Conservation (phyloP, 2,888 invertebrate species). For the Rhagonycha fulva region DNA sequence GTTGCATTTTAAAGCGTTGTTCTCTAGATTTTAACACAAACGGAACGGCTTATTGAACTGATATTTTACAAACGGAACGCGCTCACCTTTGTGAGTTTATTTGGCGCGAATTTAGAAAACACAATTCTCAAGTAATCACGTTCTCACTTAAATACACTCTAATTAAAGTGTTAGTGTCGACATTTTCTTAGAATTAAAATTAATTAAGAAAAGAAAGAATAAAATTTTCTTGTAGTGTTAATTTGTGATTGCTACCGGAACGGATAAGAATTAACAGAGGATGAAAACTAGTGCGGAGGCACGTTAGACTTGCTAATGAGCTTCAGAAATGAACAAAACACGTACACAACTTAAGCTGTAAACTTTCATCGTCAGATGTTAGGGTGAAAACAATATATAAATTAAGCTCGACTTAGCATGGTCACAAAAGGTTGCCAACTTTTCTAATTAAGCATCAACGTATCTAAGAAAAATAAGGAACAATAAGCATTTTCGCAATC, state of each 20-base stretch:
- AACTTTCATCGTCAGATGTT: slow-evolving; percentile 18
- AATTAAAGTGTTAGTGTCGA: not conserved
- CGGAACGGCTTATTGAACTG: no score
- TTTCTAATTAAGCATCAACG: slow-evolving; percentile 11
- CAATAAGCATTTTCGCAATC: not conserved
- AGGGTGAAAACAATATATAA: slow-evolving; percentile 28
- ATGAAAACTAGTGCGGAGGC: slow-evolving; percentile 23
- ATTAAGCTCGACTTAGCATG: slow-evolving; percentile 20
- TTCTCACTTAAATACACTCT: not conserved
- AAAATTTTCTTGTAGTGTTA: slow-evolving; percentile 20
- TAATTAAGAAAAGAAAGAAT: not conserved
- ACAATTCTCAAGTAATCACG: not conserved
- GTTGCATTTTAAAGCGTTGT: no score
- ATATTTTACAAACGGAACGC: not conserved
- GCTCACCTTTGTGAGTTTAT: not conserved
- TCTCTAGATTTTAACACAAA: no score
- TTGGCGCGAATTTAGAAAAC: not conserved
- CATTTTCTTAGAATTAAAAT: not conserved
- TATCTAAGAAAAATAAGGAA: not conserved
- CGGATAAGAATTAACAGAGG: slow-evolving; percentile 29
- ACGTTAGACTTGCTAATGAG: slow-evolving; percentile 31
- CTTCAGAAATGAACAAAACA: slow-evolving; percentile 23
- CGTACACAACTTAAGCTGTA: slow-evolving; percentile 20
- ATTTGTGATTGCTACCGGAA: slow-evolving; percentile 25
- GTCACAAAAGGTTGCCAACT: slow-evolving; percentile 17